A percentile compares a stretch with the other conserved stretches of the same genome.
Evolutionary conservation across 2,888 invertebrate species (phyloP).

Genomic region (Drosophila flavopinicola): DNA sequence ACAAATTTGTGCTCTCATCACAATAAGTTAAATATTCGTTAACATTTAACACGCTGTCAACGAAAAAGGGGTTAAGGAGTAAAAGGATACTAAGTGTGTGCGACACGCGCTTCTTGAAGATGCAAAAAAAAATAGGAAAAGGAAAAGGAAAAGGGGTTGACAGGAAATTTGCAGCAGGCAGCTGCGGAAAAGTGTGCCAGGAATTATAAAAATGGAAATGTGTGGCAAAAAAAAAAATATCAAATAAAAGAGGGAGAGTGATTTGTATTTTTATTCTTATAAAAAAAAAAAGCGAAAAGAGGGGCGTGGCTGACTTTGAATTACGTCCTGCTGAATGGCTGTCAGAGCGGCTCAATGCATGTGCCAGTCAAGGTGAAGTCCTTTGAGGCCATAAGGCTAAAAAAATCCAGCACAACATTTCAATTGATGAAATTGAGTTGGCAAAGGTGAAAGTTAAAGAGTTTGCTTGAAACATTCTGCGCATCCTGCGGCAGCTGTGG

Average conservation of each 20-base stretch:
- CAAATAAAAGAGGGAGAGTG: slow-evolving; percentile 34
- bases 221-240: neutral
- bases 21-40: slow-evolving; percentile 73
- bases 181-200: slow-evolving; percentile 58
- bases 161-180: slow-evolving; percentile 39
- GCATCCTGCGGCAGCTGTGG: slow-evolving; percentile 48
- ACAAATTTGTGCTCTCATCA: slow-evolving; percentile 45
- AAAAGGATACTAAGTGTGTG: slow-evolving; percentile 59
- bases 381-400: slow-evolving; percentile 27
- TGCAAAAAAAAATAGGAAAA: slow-evolving; percentile 43
- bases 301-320: slow-evolving; percentile 65
- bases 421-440: slow-evolving; percentile 33
- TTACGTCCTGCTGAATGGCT: slow-evolving; percentile 38
- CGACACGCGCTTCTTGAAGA: slow-evolving; percentile 77
- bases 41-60: slow-evolving; percentile 64
- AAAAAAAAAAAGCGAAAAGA: neutral
- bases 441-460: slow-evolving; percentile 67
- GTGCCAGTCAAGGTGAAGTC: slow-evolving; percentile 47
- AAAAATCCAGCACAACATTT: slow-evolving; percentile 18
- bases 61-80: neutral
- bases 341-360: slow-evolving; percentile 58
- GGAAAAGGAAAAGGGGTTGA: slow-evolving; percentile 45
- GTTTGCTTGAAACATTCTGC: slow-evolving; percentile 21
- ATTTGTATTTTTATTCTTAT: slow-evolving; percentile 14
- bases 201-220: slow-evolving; percentile 65